phyloP scores from a whole-genome alignment of 2,888 invertebrate genomes.

The Cyclophora punctaria region DNA sequence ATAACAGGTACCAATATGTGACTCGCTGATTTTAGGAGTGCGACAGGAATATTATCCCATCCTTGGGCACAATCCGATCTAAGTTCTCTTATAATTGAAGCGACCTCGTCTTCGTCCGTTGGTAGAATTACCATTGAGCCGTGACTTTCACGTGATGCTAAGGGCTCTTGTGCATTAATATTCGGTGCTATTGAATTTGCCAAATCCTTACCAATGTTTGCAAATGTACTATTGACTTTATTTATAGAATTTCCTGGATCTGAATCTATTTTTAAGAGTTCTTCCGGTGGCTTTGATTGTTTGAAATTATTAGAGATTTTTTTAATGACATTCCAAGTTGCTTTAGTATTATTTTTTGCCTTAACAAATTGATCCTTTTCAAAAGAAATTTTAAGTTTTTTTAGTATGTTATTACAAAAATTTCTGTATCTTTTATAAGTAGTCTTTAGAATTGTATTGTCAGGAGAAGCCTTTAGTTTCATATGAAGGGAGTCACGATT shows the following conservation, averaged over 20 bases:
- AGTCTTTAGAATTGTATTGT: constrained; percentile 5
- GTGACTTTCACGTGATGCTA: background rate
- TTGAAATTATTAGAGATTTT: constrained; percentile 3
- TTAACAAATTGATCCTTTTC: constrained; percentile 9
- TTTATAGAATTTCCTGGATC: background rate
- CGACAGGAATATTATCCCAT: constrained; percentile 5
- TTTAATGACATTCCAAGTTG: constrained; percentile 12
- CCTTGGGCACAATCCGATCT: constrained; percentile 3
- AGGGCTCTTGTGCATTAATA: background rate
- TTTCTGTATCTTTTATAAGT: constrained; percentile 19
- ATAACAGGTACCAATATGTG: background rate
- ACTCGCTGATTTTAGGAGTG: constrained; percentile 1
- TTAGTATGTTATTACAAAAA: constrained; percentile 17
- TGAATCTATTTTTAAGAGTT: background rate
- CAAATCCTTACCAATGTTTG: constrained; percentile 1
- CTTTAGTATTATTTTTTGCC: constrained; percentile 6
- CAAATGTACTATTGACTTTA: constrained; percentile 3
- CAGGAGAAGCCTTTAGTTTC: constrained; percentile 5
- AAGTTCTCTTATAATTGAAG: constrained; percentile 1
- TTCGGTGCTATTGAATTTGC: background rate
- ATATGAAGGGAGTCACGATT: constrained; percentile 13
- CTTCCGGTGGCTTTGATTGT: background rate
- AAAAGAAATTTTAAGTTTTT: constrained; percentile 12
- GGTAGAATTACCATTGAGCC: constrained; percentile 1
- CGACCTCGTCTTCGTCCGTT: constrained; percentile 5